Conservation (phyloP, 2,113 vertebrate genomes). For the Ovibos moschatus region DNA sequence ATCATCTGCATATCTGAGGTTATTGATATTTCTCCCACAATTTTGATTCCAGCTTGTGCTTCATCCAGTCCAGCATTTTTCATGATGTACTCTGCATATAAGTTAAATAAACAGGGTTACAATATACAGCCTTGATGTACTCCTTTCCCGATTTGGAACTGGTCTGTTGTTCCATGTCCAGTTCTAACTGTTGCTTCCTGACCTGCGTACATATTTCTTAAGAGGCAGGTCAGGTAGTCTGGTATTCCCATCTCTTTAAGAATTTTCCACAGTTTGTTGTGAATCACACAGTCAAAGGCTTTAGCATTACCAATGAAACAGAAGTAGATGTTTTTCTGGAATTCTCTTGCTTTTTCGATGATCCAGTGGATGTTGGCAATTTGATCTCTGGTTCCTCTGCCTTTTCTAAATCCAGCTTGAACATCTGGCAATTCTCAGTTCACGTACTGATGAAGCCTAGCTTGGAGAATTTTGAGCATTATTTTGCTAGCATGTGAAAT, state of each 20-base stretch:
- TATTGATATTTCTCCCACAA: background rate
- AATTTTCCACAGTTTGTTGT: background rate
- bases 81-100: background rate
- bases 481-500: background rate
- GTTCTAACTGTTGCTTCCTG: background rate
- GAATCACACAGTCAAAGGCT: background rate
- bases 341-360: background rate
- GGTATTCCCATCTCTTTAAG: background rate
- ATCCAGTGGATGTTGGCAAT: background rate
- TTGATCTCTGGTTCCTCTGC: background rate
- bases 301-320: background rate
- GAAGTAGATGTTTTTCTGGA: background rate
- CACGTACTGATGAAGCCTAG: background rate
- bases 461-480: background rate
- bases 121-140: background rate
- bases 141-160: background rate
- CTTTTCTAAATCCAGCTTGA: background rate
- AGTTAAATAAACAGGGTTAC: background rate
- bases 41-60: background rate
- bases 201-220: background rate
- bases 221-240: background rate
- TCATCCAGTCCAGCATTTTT: background rate
- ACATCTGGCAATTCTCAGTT: background rate
- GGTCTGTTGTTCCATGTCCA: background rate
- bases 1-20: background rate